Base-by-base conservation (phyloP, 2,888 invertebrate genomes). In the Yponomeuta plumbellus region DNA sequence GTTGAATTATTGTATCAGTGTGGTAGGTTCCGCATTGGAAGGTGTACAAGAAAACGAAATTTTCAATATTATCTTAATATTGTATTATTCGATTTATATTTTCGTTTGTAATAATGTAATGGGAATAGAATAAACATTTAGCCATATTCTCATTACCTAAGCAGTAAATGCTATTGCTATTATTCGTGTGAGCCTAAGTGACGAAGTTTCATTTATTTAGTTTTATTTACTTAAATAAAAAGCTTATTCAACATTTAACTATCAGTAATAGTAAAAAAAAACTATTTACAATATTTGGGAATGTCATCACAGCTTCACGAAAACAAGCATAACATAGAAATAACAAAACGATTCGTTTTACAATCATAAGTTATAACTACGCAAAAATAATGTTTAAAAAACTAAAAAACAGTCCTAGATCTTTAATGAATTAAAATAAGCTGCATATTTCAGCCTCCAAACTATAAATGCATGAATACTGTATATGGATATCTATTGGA, bases 231-330 rank as follows among this genome's bases (percentile, higher is more conserved):
- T 13, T 52, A 3, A 79, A 78, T 81, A 80, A 80, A 82, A 81
- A 84, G 80, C 86, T 86, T 88, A 88, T 76, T 76, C 52, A 58
- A 88, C 88, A 85, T 84, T 84, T 87, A 83, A 84, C 85, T 86
- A 84, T 84, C 13, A 13, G 83, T 88, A 89, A 44, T 68, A 21
- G 65, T 68, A 68, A 62, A 59, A 34, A n/a, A 66, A 59, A 58
- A 67, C 63, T 69, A 67, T 89, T 83, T 90, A 91, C 89, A 90
- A 83, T 90, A 88, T 91, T 91, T 91, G 91, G 91, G 81, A 84
- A 86, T 83, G 80, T 88, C 88, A 91, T 91, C 91, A 91, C 91
- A 91, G 91, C 90, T 84, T 88, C 88, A 90, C 89, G 44, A 84
- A 89, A 90, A 90, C 86, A 90, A 90, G 88, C 87, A 83, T 86